phyloP scores from a whole-genome alignment of 1,140 invertebrate species.

The Drosophila orena region DNA sequence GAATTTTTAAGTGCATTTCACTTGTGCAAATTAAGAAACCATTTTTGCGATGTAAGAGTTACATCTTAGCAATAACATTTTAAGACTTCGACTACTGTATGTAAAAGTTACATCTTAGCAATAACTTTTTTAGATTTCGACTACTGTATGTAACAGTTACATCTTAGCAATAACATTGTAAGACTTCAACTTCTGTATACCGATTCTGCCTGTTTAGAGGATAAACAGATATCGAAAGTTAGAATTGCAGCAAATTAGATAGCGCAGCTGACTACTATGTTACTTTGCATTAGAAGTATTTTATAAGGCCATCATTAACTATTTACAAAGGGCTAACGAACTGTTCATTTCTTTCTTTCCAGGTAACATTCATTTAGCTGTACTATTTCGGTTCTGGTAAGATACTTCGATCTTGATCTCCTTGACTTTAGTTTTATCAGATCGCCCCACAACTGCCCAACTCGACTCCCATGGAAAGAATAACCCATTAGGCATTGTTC shows the following conservation, averaged over 20 bases:
- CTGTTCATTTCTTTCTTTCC: conserved; percentile 22
- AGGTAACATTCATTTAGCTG: conserved; percentile 16
- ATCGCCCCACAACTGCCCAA: conserved; percentile 3
- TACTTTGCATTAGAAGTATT: no score
- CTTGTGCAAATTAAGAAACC: conserved; percentile 29
- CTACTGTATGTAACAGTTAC: no score
- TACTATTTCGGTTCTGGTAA: conserved; percentile 14
- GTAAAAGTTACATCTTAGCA: no score
- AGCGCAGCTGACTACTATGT: no score
- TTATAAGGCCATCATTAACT: not conserved
- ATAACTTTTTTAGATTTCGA: no score
- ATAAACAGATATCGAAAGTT: no score
- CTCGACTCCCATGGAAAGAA: conserved; percentile 34
- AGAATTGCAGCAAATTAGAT: no score
- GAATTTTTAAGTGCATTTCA: conserved; percentile 70
- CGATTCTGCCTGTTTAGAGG: no score
- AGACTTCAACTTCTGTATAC: no score
- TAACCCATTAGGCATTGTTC: conserved; percentile 54
- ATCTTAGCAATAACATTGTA: no score
- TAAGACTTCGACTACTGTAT: no score
- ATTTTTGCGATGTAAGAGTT: not conserved
- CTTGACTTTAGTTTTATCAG: conserved; percentile 15
- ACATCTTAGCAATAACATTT: not conserved
- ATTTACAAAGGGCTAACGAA: not conserved
- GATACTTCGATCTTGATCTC: conserved; percentile 27